Evolutionary conservation across 35 echinoderm and acorn worm species (phyloP), one percentile per base, ranked within the genome.

Genomic region (Apostichopus japonicus): DNA sequence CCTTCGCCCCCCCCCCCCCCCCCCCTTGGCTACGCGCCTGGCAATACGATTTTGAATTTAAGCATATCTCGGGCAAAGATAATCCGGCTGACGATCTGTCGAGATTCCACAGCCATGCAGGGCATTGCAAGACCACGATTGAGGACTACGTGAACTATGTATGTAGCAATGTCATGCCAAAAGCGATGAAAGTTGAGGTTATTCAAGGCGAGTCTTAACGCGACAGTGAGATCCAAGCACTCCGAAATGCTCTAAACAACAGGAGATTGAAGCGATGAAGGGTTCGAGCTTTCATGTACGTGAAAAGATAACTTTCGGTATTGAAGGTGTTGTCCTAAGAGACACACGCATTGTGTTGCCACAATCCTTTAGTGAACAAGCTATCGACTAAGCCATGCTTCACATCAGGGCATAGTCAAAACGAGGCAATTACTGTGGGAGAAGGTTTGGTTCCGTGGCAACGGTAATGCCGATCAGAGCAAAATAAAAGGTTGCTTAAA

Each of bases 331-430:
- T 54, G 22, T 92, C 13, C 61, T 92, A 2, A 82, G 91, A 61
- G 78, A 76, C 27, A 86, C 92, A 13, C 75, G 55, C 67, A 77
- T 93, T 2, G 54, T 92, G 8, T 76, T 92, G 5, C 90, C 78
- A 77, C 11, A 83, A 27, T 67, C 54, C 5, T 77, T 93, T 15
- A 5, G 44, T 17, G 11, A 55, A 71, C 57, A 73, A 21, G 93
- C 89, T 10, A 24, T 91, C 8, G 70, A 75, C 71, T 55, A 72
- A 83, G n/a, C 93, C 95, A 94, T 55, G 24, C 54, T 1, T 67
- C 93, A 15, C 88, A 96, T 78, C 54, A 55, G 23, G 95, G 93
- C 4, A 96, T 96, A 23, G 95, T 94, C 8, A 94, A 79, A 27
- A 92, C 55, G 0, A 86, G 67, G 76, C 89, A 77, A 75, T 65